phyloP scores from a whole-genome alignment of 2,797 vertebrate genomes.

The Poecile montanus region DNA sequence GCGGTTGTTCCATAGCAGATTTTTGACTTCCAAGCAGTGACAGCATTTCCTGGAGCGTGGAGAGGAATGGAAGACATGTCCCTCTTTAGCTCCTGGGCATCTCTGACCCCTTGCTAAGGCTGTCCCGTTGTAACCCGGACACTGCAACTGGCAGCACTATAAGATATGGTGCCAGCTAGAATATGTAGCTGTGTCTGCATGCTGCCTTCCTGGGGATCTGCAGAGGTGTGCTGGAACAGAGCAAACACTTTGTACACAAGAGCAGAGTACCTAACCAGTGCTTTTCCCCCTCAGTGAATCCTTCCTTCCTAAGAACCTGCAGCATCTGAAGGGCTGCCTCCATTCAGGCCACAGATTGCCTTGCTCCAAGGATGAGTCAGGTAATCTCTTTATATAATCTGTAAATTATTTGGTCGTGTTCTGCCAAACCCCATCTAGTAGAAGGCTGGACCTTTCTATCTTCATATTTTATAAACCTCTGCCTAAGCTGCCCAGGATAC shows the following conservation, averaged over 20 bases:
- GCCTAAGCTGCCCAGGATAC: background rate
- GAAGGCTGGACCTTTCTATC: background rate
- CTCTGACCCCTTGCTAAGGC: background rate
- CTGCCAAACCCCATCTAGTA: background rate
- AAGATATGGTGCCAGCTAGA: too few species aligned
- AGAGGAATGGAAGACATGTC: rapidly evolving
- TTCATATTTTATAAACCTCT: background rate
- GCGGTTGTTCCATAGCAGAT: background rate
- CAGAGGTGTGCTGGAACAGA: background rate
- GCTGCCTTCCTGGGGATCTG: background rate
- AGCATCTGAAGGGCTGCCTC: background rate
- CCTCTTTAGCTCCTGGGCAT: background rate
- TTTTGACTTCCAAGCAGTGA: background rate
- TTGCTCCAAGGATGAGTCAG: background rate
- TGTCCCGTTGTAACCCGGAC: background rate
- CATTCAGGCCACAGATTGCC: background rate
- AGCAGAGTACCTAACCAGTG: background rate
- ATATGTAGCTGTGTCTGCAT: background rate
- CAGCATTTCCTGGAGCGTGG: background rate
- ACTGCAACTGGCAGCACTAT: background rate
- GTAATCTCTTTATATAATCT: background rate
- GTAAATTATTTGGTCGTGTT: background rate
- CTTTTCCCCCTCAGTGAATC: background rate
- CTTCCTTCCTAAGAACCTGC: background rate
- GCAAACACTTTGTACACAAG: background rate